Conservation (phyloP, 1,140 invertebrate genomes). For the Sarcophaga bullata region DNA sequence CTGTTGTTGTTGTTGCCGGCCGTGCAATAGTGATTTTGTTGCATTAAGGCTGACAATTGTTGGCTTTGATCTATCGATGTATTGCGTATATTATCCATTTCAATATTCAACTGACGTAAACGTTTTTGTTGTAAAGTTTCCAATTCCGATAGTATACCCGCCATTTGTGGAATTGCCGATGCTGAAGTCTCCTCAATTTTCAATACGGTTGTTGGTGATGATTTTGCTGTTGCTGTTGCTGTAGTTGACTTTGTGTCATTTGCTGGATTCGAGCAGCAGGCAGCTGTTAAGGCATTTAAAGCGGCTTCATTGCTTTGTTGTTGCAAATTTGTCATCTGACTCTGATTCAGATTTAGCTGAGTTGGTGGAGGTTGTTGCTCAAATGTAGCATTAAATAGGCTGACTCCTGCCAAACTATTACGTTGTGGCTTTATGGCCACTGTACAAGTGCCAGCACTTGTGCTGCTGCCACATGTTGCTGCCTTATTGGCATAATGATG, state of each 20-base stretch:
- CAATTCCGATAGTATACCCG: slow-evolving; percentile 29
- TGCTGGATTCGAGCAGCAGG: slow-evolving; percentile 23
- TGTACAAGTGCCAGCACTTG: not conserved
- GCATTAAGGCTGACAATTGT: slow-evolving; percentile 39
- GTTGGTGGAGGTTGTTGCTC: slow-evolving; percentile 44
- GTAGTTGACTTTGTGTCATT: slow-evolving; percentile 30
- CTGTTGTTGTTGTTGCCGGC: not conserved
- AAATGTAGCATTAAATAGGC: slow-evolving; percentile 29
- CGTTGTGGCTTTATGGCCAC: slow-evolving; percentile 44
- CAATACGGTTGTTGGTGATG: slow-evolving; percentile 48
- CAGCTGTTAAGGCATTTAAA: slow-evolving; percentile 33
- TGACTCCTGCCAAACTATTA: slow-evolving; percentile 56
- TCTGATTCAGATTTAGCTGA: slow-evolving; percentile 53
- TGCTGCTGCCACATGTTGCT: slow-evolving; percentile 14
- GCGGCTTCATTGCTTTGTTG: slow-evolving; percentile 43
- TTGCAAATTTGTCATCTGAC: slow-evolving; percentile 60
- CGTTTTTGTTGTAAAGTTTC: slow-evolving; percentile 53
- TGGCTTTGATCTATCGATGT: slow-evolving; percentile 40
- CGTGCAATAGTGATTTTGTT: slow-evolving; percentile 37
- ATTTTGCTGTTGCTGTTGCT: not conserved
- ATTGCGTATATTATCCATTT: slow-evolving; percentile 53
- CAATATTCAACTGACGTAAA: slow-evolving; percentile 59
- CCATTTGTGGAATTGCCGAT: slow-evolving; percentile 1
- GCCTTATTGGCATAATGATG: slow-evolving; percentile 12
- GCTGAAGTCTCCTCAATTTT: slow-evolving; percentile 61